phyloP scores from a whole-genome alignment of 1,140 invertebrate genomes.

The Bombus cullumanus region DNA sequence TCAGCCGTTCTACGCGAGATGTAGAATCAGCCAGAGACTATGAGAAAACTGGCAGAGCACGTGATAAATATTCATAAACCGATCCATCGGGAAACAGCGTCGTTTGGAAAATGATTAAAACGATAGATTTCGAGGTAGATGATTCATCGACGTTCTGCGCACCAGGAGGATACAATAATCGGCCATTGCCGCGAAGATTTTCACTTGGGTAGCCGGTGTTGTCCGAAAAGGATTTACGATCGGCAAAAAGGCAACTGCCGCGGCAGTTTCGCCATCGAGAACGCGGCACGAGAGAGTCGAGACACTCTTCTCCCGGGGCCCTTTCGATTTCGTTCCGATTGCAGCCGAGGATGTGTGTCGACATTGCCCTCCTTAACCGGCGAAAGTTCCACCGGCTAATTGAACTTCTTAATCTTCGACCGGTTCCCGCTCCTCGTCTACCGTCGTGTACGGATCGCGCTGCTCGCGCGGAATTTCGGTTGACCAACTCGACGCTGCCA shows the following conservation, averaged over 20 bases:
- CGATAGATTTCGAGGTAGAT: background rate
- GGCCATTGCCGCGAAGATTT: conserved; percentile 52
- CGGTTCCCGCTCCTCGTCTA: background rate
- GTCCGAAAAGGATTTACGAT: conserved; percentile 68
- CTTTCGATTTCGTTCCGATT: conserved; percentile 69
- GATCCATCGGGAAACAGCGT: background rate
- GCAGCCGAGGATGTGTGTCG: conserved; percentile 41
- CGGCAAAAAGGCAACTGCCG: conserved; percentile 49
- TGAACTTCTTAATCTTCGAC: conserved; percentile 46
- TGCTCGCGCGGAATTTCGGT: background rate
- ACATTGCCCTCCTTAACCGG: conserved; percentile 57
- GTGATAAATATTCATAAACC: too few relatives aligned
- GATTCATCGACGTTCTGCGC: conserved; percentile 9
- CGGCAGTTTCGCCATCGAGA: conserved; percentile 59
- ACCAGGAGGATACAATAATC: background rate
- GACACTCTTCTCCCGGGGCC: conserved; percentile 35
- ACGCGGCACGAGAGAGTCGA: conserved; percentile 48
- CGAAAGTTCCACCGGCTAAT: conserved; percentile 51
- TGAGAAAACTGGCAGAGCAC: background rate
- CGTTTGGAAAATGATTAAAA: background rate
- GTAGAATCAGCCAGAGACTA: too few relatives aligned
- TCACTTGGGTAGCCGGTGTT: conserved; percentile 39
- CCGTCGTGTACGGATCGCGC: background rate
- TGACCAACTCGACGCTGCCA: background rate
- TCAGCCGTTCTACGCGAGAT: background rate